A percentile compares a stretch with the other conserved stretches of the same genome.
These are phyloP conservation scores for Tiphia femorata DNA, from an alignment of 2,888 invertebrate species.

Conservation along the genomic window DNA sequence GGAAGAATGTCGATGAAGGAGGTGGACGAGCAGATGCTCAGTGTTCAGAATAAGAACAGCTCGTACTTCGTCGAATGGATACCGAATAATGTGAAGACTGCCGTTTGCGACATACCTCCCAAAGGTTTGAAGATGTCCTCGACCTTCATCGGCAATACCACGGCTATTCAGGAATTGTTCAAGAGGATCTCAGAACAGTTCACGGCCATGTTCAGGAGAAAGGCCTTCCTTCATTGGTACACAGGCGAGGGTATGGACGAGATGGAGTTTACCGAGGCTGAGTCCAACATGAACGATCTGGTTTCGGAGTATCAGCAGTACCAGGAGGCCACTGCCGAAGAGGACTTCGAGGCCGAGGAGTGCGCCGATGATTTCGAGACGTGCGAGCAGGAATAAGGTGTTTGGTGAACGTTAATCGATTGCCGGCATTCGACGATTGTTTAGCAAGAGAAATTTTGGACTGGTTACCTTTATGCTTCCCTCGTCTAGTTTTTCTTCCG, in stretches of 20 bases:
- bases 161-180: conserved; percentile 91
- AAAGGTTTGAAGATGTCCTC: conserved; percentile 87
- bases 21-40: conserved; percentile 65
- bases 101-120: conserved; percentile 83
- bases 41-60: conserved; percentile 78
- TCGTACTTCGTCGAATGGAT: conserved; percentile 82
- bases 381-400: conserved; percentile 65
- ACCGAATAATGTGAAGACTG: conserved; percentile 71
- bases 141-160: conserved; percentile 90
- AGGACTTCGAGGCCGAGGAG: conserved; percentile 87
- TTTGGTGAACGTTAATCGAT: too few relatives aligned
- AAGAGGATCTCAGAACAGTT: conserved; percentile 92
- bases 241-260: conserved; percentile 89
- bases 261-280: conserved; percentile 98
- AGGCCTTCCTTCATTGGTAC: conserved; percentile 83
- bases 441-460: not conserved
- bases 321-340: conserved; percentile 91
- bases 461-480: not conserved
- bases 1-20: conserved; percentile 76
- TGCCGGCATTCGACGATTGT: too few relatives aligned
- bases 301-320: conserved; percentile 97
- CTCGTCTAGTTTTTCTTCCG: not conserved
- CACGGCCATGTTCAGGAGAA: conserved; percentile 95
- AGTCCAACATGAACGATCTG: conserved; percentile 95
- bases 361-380: conserved; percentile 71